Evolutionary conservation across 2,797 vertebrate species (phyloP), one percentile per base, ranked within the genome.

Genomic region (Gallinago solitaria): DNA sequence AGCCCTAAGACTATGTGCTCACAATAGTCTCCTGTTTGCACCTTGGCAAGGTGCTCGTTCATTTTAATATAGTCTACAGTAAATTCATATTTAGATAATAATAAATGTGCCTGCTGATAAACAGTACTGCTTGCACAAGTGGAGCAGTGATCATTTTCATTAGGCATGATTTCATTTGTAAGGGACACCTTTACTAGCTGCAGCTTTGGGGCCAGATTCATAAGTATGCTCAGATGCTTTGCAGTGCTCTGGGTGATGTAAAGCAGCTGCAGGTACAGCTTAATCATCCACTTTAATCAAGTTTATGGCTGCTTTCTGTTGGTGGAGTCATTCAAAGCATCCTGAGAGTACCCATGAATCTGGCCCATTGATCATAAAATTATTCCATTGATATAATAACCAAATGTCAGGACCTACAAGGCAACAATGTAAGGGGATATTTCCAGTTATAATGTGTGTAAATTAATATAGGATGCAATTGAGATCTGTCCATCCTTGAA

Each of bases 201-300:
- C 41, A 56, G 27, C 48, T 90, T 77, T 90, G 78, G 35, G 35
- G 15, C 32, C 32, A 47, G 48, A 16, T 43, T 83, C 74, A 68
- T 57, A 32, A 18, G 13, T 16, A 12, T 56, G 37, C 28, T 77
- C 16, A n/a, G 59, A 28, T 90, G 37, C 56, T 85, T 80, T 85
- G 65, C 37, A 76, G 27, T 32, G 39, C 70, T 64, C 60, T 80
- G 32, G 32, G n/a, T 93, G 79, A 86, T 83, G 39, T 41, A 89
- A 91, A 95, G 70, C 69, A 92, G 64, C 75, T 47, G 68, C 50
- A 90, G 59, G 39, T 69, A 47, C 51, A 87, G 33, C 63, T 64
- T 95, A 61, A 86, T 91, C 25, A 43, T 30, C 61, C 61, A 33
- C 28, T 96, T 93, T 65, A 74, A 91, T 91, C 57, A 80, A 75